These are phyloP conservation scores for Ornithorhynchus anatinus DNA, from an alignment of 2,113 vertebrate genomes.

Conservation along the genomic window DNA sequence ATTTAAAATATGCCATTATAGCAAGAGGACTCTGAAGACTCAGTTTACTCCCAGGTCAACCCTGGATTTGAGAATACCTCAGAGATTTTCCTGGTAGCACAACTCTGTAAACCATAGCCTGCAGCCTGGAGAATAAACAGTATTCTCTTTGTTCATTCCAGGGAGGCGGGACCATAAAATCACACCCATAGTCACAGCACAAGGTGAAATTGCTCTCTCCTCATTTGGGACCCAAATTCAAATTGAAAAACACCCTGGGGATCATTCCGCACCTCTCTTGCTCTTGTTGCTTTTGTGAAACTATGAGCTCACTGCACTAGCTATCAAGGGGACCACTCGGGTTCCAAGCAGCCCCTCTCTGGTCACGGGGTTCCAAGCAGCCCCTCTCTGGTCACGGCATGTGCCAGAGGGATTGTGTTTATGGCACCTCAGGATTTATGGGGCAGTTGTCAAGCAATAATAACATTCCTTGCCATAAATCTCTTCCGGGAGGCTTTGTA, in stretches of 20 bases:
- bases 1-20: background rate
- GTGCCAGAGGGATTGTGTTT: too few species aligned
- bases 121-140: background rate
- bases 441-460: too few species aligned
- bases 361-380: too few species aligned
- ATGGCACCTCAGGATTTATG: too few species aligned
- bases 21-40: background rate
- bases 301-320: too few species aligned
- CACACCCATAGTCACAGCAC: background rate
- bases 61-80: background rate
- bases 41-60: background rate
- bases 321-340: too few species aligned
- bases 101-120: background rate
- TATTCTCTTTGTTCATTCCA: background rate
- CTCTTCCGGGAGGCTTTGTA: too few species aligned
- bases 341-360: too few species aligned
- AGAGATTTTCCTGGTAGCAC: background rate
- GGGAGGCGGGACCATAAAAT: background rate
- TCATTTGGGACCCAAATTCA: background rate
- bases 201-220: background rate
- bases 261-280: too few species aligned
- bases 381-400: too few species aligned
- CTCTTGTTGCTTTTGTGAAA: too few species aligned
- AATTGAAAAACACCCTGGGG: background rate
- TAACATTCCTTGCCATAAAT: too few species aligned